Conservation (phyloP, 2,113 vertebrate species). For the Pedionomus torquatus region DNA sequence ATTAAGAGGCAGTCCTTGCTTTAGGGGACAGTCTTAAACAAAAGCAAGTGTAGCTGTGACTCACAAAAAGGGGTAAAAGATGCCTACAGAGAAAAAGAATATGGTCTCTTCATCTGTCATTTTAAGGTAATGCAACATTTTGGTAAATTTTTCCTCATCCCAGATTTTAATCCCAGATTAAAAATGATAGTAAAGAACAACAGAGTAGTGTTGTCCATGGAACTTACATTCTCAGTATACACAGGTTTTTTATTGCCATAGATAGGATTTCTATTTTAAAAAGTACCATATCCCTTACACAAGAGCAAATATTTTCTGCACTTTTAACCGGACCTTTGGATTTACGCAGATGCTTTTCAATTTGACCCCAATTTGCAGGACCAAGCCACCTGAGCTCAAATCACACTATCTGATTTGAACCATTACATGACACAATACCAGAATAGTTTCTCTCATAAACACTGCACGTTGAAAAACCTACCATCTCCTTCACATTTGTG, state of each 20-base stretch:
- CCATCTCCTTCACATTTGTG: constrained; percentile 73
- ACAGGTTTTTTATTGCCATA: background rate
- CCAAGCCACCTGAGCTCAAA: background rate
- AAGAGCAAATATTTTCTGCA: background rate
- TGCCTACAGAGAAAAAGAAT: background rate
- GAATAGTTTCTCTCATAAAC: background rate
- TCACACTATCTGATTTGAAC: background rate
- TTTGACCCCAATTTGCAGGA: background rate
- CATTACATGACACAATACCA: background rate
- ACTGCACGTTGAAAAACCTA: constrained; percentile 44
- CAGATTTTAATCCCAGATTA: background rate
- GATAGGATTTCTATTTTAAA: background rate
- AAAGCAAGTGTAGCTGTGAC: background rate
- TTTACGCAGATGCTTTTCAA: background rate
- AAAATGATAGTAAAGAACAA: background rate
- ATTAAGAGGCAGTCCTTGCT: background rate
- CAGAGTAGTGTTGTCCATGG: background rate
- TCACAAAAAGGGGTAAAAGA: background rate
- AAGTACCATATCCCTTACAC: background rate
- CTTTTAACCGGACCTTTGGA: background rate
- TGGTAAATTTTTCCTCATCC: background rate
- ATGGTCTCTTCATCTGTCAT: background rate
- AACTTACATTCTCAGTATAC: background rate
- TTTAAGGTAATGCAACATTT: background rate
- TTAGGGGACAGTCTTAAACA: background rate